A percentile compares a stretch with the other conserved stretches of the same genome.
Conservation (phyloP, 2,113 vertebrate species). For the Tragelaphus scriptus region DNA sequence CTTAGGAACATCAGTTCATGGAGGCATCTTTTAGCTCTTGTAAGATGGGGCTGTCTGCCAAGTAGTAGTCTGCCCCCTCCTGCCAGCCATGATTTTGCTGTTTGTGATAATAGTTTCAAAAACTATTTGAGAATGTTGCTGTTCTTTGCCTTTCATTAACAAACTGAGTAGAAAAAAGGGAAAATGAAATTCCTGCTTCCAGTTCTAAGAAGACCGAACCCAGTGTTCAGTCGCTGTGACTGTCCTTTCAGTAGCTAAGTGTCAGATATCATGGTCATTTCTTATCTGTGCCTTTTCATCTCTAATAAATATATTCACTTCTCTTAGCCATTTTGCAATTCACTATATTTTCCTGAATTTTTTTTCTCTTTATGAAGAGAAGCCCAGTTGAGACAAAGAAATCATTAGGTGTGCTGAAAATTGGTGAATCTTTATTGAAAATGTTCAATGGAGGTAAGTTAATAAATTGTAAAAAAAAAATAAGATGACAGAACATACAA, state of each 20-base stretch:
- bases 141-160: not conserved
- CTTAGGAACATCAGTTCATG: not conserved
- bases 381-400: not conserved
- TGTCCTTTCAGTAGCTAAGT: not conserved
- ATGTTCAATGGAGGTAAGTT: not conserved
- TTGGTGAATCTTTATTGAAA: not conserved
- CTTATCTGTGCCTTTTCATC: not conserved
- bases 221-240: not conserved
- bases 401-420: not conserved
- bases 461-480: constrained; percentile 15
- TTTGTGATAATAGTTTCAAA: not conserved
- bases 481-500: not conserved
- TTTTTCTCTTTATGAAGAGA: not conserved
- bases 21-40: not conserved
- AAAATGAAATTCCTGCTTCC: not conserved
- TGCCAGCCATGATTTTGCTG: not conserved
- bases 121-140: not conserved
- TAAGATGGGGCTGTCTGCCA: not conserved
- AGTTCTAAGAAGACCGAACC: not conserved
- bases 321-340: not conserved
- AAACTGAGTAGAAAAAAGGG: not conserved
- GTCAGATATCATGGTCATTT: not conserved
- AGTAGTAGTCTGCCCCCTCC: not conserved
- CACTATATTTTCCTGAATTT: not conserved
- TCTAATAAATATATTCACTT: not conserved